Percentiles rank a stretch among this genome's conserved stretches.
phyloP scores from a whole-genome alignment of 2,113 vertebrate species.

The Melanotaenia duboulayi region DNA sequence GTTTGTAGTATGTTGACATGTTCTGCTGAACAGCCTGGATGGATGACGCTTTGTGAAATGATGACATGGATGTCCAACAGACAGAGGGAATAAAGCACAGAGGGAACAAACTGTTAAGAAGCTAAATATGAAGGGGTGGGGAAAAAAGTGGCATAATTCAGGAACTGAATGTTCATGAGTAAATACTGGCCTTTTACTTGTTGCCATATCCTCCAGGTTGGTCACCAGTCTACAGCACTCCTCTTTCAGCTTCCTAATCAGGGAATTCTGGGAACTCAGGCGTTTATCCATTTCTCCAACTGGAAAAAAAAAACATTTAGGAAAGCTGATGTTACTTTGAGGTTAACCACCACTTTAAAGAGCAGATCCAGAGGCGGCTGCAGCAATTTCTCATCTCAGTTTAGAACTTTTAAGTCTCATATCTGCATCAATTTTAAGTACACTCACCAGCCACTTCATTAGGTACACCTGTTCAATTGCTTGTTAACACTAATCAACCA shows the following conservation, averaged over 20 bases:
- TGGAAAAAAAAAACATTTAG: slow-evolving; percentile 62
- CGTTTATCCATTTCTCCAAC: slow-evolving; percentile 87
- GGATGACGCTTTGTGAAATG: slow-evolving; percentile 52
- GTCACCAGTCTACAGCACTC: slow-evolving; percentile 86
- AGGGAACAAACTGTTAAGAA: slow-evolving; percentile 6
- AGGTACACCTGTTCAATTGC: no score
- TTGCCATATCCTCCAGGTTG: slow-evolving; percentile 85
- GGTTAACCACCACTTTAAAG: no score
- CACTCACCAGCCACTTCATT: no score
- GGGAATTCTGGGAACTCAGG: slow-evolving; percentile 89
- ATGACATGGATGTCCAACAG: slow-evolving; percentile 42
- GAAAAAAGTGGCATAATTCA: neutral
- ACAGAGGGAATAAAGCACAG: slow-evolving; percentile 38
- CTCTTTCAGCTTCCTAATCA: slow-evolving; percentile 90
- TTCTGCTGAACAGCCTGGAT: slow-evolving; percentile 59
- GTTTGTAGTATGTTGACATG: slow-evolving; percentile 59
- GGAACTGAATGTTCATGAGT: slow-evolving; percentile 1
- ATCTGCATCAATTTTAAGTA: no score
- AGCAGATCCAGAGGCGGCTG: no score
- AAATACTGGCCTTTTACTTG: slow-evolving; percentile 85
- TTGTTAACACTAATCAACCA: no score
- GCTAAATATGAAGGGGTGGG: neutral
- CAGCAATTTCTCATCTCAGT: no score
- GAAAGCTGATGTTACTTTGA: neutral
- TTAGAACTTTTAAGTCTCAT: no score